A percentile compares a stretch with the other conserved stretches of the same genome.
phyloP scores from a whole-genome alignment of 2,797 vertebrate genomes.

The Leptodactylus fallax region DNA sequence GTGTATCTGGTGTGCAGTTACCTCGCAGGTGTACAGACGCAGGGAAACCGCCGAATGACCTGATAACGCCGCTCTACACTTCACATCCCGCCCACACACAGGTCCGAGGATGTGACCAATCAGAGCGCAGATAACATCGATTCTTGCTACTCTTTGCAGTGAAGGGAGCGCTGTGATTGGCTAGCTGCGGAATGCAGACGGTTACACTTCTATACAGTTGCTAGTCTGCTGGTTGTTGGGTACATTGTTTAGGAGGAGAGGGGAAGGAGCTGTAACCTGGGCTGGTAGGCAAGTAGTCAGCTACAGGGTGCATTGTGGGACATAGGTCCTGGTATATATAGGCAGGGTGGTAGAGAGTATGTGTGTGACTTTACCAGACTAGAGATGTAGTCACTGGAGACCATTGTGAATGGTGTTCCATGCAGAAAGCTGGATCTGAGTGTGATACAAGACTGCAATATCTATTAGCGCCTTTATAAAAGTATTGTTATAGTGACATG shows the following conservation, averaged over 20 bases:
- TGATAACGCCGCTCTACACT: background rate
- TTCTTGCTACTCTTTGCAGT: background rate
- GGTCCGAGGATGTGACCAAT: background rate
- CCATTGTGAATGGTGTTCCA: too few species aligned
- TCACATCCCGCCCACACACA: background rate
- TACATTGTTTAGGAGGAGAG: background rate
- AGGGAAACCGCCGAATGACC: background rate
- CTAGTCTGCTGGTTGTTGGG: background rate
- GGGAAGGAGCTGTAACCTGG: background rate
- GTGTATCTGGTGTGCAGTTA: background rate
- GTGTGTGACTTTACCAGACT: too few species aligned
- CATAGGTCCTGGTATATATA: too few species aligned
- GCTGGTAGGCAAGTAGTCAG: too few species aligned
- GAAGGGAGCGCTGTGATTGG: constrained; percentile 5
- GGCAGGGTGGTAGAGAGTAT: too few species aligned
- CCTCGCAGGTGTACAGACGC: constrained; percentile 4
- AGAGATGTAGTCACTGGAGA: too few species aligned
- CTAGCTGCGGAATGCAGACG: background rate
- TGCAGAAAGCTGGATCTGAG: too few species aligned
- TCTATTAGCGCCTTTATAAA: too few species aligned
- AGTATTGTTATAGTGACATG: too few species aligned
- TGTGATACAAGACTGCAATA: too few species aligned
- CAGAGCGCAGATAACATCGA: too few species aligned
- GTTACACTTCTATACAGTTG: background rate
- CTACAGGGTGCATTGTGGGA: too few species aligned